Evolutionary conservation across 2,113 vertebrate genomes (phyloP).

Genomic region (Myrmecobius fasciatus): DNA sequence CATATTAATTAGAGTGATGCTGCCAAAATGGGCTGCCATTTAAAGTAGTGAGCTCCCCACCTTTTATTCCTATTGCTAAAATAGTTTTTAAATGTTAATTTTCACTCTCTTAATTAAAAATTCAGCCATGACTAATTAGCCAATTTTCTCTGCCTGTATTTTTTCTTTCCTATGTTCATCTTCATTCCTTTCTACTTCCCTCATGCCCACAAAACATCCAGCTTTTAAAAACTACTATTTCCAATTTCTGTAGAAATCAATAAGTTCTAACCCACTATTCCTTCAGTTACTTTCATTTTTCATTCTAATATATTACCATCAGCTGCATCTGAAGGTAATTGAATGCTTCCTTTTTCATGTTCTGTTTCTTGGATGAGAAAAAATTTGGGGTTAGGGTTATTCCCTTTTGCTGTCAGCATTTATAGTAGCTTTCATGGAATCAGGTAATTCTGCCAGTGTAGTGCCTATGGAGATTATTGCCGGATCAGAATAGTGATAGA

Average conservation of each 20-base stretch:
- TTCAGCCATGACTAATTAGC: not conserved
- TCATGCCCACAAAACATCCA: not conserved
- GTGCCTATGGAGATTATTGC: not conserved
- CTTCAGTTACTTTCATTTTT: not conserved
- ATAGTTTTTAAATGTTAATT: not conserved
- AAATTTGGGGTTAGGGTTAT: not conserved
- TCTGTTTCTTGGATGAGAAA: not conserved
- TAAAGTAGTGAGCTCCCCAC: not conserved
- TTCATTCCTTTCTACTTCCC: not conserved
- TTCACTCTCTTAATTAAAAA: not conserved
- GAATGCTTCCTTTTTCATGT: not conserved
- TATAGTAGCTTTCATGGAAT: not conserved
- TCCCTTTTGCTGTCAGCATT: rapidly evolving
- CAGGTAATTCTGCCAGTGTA: not conserved
- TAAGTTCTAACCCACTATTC: not conserved
- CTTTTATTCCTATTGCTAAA: not conserved
- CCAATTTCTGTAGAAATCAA: not conserved
- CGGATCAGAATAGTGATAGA: not conserved
- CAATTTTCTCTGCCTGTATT: not conserved
- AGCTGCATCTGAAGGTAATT: rapidly evolving
- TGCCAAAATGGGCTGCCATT: not conserved
- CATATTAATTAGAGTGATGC: not conserved
- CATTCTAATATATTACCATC: not conserved
- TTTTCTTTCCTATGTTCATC: not conserved
- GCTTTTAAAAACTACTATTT: not conserved